phyloP scores from a whole-genome alignment of 2,888 invertebrate genomes.

The Ametastegia equiseti region DNA sequence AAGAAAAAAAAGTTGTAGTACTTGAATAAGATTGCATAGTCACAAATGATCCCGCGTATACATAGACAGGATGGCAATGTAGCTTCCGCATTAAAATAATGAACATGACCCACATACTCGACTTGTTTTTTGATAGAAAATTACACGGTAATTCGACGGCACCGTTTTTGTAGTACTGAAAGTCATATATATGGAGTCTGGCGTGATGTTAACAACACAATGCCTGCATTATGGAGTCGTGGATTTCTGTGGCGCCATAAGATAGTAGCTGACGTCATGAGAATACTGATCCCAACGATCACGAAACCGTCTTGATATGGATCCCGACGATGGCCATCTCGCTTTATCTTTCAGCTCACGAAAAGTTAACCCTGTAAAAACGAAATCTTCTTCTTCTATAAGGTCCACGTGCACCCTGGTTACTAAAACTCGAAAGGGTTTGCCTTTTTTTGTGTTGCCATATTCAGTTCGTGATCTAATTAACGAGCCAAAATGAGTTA shows the following conservation, averaged over 20 bases:
- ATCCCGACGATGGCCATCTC: not conserved
- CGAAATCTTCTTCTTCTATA: not conserved
- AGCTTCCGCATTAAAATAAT: not conserved
- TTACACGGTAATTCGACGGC: not conserved
- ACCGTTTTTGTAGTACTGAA: not conserved
- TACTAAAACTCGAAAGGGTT: no score
- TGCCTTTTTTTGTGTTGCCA: no score
- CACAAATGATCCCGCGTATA: not conserved
- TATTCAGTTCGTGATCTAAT: no score
- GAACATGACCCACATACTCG: not conserved
- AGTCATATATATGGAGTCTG: not conserved
- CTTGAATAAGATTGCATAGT: not conserved
- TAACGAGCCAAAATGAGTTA: no score
- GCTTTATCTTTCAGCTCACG: constrained; percentile 20
- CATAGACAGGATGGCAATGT: not conserved
- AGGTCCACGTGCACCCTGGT: no score
- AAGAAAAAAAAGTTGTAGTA: no score
- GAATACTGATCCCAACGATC: constrained; percentile 24
- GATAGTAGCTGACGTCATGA: constrained; percentile 8
- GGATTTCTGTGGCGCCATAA: not conserved
- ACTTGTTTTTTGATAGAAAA: not conserved
- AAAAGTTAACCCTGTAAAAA: not conserved
- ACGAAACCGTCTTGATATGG: not conserved
- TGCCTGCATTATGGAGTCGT: not conserved
- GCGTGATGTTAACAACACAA: constrained; percentile 16